These are phyloP conservation scores for Gallinago undulata DNA, from an alignment of 2,113 vertebrate species.

Conservation along the genomic window DNA sequence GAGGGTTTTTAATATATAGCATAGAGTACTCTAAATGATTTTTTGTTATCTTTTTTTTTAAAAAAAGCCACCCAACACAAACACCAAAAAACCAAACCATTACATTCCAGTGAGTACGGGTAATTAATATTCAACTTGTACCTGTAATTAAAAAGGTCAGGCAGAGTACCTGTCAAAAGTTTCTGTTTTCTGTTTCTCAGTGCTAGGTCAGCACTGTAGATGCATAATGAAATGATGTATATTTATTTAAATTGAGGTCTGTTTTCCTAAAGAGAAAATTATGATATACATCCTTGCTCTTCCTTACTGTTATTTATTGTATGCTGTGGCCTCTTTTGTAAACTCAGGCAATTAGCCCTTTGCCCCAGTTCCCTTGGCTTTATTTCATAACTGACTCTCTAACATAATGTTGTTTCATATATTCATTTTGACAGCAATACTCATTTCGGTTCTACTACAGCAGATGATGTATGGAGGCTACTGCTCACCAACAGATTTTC, in stretches of 20 bases:
- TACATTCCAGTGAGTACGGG: neutral
- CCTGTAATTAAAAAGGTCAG: neutral
- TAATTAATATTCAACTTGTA: neutral
- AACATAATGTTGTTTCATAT: slow-evolving; percentile 29
- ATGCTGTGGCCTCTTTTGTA: slow-evolving; percentile 28
- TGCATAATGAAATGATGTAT: neutral
- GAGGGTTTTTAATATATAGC: neutral
- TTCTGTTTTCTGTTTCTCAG: neutral
- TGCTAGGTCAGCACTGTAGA: neutral
- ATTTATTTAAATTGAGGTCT: slow-evolving; percentile 14
- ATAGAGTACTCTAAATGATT: neutral
- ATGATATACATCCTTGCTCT: slow-evolving; percentile 15
- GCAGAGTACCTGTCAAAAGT: neutral
- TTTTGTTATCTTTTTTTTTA: neutral
- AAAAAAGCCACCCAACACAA: neutral
- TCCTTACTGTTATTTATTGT: slow-evolving; percentile 45
- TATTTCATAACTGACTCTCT: slow-evolving; percentile 32
- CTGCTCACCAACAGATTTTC: neutral
- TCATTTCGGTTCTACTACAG: neutral
- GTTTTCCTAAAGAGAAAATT: slow-evolving; percentile 28
- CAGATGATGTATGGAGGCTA: neutral
- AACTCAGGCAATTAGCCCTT: slow-evolving; percentile 62
- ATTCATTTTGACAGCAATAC: slow-evolving; percentile 33
- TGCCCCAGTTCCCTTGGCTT: slow-evolving; percentile 33
- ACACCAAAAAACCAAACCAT: neutral